These are phyloP conservation scores for Sparidentex hasta DNA, from an alignment of 2,797 vertebrate genomes.

Conservation along the genomic window DNA sequence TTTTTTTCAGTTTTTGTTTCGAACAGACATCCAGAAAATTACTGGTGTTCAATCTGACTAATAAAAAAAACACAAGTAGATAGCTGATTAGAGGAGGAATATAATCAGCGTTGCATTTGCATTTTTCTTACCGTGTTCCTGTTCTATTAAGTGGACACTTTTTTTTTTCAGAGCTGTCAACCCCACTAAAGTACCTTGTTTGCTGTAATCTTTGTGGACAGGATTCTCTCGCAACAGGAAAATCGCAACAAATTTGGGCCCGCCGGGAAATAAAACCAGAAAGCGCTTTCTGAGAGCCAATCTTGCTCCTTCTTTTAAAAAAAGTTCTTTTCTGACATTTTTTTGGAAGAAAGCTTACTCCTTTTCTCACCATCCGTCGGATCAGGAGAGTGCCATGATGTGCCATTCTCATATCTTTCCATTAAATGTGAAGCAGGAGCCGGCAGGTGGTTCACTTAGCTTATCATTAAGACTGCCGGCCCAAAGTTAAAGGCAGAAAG, in stretches of 20 bases:
- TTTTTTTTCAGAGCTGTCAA: slow-evolving; percentile 18
- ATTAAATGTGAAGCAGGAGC: background rate
- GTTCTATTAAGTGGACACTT: background rate
- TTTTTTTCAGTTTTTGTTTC: slow-evolving; percentile 9
- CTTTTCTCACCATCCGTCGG: background rate
- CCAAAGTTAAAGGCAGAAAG: background rate
- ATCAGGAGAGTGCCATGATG: background rate
- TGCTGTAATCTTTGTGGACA: background rate
- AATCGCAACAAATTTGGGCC: background rate
- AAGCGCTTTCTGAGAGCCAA: background rate
- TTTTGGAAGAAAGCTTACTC: background rate
- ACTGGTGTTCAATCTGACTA: background rate
- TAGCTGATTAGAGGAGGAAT: background rate
- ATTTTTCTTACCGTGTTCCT: slow-evolving; percentile 15
- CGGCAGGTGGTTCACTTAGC: background rate
- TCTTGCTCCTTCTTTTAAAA: background rate
- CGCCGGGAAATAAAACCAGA: background rate
- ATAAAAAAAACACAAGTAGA: background rate
- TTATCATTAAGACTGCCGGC: background rate
- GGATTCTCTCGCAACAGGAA: background rate
- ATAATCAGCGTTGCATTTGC: slow-evolving; percentile 23
- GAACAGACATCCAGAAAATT: background rate
- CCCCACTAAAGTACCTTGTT: slow-evolving; percentile 10
- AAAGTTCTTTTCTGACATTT: background rate
- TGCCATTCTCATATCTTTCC: background rate